Base-by-base conservation (phyloP, 2,888 invertebrate species). In the Cantharis nigra region DNA sequence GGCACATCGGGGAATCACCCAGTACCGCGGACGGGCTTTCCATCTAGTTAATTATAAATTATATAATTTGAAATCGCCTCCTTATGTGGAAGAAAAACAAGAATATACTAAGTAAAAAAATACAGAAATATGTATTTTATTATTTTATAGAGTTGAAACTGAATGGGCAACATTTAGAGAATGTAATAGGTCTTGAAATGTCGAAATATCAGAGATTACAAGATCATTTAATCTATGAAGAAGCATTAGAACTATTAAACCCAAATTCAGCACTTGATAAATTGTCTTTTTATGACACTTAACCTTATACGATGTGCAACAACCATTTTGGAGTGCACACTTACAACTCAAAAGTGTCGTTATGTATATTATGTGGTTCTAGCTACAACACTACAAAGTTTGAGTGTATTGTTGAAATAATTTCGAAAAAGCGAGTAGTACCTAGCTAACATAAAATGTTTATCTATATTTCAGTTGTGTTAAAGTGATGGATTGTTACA, bases 281-380 rank as follows among this genome's bases (percentile, higher is more conserved):
- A 75, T 78, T 70, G 69, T 72, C 71, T 77, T 74, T 77, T 74
- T 77, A 77, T 69, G 69, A 49, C 77, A 65, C 69, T 69, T 74
- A 74, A 74, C 65, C 63, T 71, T 18, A 49, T 23, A 64, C 69
- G 49, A 74, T 63, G 74, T 77, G 71, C 73, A 77, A 73, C 70
- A 77, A 33, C 49, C 49, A 64, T 72, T 33, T 18, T 67, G 7
- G 62, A 64, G 28, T 71, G 71, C 64, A 64, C 28, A 63, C 64
- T 63, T 16, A 23, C 71, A 63, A 71, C 71, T 64, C 67, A 20
- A 63, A 71, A 28, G 64, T 26, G 28, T 71, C 63, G 63, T 69
- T 72, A 67, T 72, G 65, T 62, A 67, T 62, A 67, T 49, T 49
- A 49, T 49, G 49, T 49, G 49, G 49, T 49, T 49, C n/a, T 49